These are phyloP conservation scores for Megaustenia siamemsis DNA, from an alignment of 2,888 invertebrate species.

Conservation along the genomic window DNA sequence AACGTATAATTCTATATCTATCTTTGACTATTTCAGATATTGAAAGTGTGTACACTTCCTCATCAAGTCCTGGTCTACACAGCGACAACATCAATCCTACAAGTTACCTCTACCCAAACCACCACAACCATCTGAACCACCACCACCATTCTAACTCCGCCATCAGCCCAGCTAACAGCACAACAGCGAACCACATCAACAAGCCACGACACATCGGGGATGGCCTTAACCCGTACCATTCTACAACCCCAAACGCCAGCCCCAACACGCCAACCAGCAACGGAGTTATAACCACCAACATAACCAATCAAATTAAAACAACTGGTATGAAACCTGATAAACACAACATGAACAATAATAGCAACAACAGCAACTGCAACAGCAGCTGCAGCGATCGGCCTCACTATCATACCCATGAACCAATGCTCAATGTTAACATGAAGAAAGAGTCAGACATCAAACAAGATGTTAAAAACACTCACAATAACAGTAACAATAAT, in stretches of 20 bases:
- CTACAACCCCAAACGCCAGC: conserved; percentile 33
- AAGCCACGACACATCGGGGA: conserved; percentile 32
- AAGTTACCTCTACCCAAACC: conserved; percentile 41
- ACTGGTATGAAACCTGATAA: conserved; percentile 8
- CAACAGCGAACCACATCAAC: conserved; percentile 2
- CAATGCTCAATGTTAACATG: conserved; percentile 17
- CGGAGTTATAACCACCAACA: conserved; percentile 19
- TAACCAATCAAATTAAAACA: conserved; percentile 27
- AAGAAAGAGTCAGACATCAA: conserved; percentile 33
- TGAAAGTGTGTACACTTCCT: conserved; percentile 26
- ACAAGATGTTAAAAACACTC: conserved; percentile 12
- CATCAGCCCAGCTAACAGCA: conserved; percentile 23
- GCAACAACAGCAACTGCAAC: neutral
- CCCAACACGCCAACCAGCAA: conserved; percentile 30
- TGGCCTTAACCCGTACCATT: neutral
- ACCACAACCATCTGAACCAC: conserved; percentile 37
- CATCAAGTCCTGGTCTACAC: conserved; percentile 33
- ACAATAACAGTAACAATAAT: conserved; percentile 24
- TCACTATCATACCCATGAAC: conserved; percentile 6
- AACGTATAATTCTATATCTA: too few relatives aligned
- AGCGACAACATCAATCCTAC: conserved; percentile 21
- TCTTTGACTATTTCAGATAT: conserved; percentile 42
- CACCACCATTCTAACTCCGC: conserved; percentile 35
- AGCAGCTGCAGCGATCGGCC: conserved; percentile 5
- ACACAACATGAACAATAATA: conserved; percentile 10